Conservation (phyloP, 2,888 invertebrate species). For the Herminia tarsipennalis region DNA sequence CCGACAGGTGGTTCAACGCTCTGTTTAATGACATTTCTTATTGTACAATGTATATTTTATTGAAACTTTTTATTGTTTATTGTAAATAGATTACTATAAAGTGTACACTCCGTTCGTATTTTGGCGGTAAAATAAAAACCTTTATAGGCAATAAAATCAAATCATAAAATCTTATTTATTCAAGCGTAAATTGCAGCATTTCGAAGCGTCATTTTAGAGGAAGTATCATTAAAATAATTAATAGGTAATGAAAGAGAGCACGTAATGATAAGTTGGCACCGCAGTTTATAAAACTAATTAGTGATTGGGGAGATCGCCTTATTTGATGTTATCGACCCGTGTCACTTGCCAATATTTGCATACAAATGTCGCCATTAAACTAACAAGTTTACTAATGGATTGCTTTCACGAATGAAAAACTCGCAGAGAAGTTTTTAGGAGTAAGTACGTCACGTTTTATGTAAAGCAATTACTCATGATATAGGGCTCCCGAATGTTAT, state of each 20-base stretch:
- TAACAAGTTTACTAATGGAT: constrained; percentile 35
- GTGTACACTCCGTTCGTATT: not conserved
- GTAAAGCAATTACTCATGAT: too few species aligned
- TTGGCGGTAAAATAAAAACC: constrained; percentile 9
- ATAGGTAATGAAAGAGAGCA: too few species aligned
- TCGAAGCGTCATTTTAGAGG: too few species aligned
- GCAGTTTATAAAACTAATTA: too few species aligned
- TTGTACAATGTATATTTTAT: not conserved
- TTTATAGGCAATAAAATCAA: too few species aligned
- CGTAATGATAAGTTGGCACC: too few species aligned
- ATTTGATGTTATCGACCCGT: constrained; percentile 23
- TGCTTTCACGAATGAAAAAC: constrained; percentile 16
- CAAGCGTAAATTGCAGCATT: too few species aligned
- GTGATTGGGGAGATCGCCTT: too few species aligned
- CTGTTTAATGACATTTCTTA: not conserved
- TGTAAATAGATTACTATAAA: not conserved
- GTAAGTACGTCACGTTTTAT: too few species aligned
- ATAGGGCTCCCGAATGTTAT: too few species aligned
- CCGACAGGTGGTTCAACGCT: constrained; percentile 39
- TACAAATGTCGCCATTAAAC: constrained; percentile 23
- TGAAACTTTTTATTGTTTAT: not conserved
- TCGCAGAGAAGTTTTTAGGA: constrained; percentile 2
- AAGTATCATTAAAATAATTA: too few species aligned
- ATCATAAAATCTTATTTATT: too few species aligned
- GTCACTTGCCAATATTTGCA: constrained; percentile 34